These are phyloP conservation scores for Orussus abietinus DNA, from an alignment of 1,140 invertebrate species.

Conservation along the genomic window DNA sequence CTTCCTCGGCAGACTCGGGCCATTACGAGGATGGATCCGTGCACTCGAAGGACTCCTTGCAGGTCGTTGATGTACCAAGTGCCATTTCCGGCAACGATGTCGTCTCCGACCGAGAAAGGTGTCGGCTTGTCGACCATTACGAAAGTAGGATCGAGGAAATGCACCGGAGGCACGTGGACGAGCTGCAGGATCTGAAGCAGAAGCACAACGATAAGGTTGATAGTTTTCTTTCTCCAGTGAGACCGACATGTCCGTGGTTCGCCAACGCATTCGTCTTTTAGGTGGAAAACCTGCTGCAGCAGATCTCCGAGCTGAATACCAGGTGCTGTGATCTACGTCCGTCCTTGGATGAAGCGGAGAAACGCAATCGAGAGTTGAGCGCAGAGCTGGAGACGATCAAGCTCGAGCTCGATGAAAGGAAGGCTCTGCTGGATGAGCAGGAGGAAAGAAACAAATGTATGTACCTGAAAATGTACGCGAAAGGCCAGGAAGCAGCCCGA, in stretches of 20 bases:
- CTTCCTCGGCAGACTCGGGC: constrained; percentile 77
- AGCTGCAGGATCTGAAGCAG: constrained; percentile 68
- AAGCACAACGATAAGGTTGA: too few relatives aligned
- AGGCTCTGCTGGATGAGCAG: constrained; percentile 56
- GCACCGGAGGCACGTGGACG: constrained; percentile 64
- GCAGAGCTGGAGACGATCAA: constrained; percentile 65
- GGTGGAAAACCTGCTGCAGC: constrained; percentile 70
- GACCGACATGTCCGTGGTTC: too few relatives aligned
- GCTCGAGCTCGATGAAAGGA: constrained; percentile 56
- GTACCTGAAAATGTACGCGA: constrained; percentile 79
- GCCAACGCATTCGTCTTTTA: constrained; percentile 17
- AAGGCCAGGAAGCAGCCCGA: constrained; percentile 73
- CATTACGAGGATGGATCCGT: constrained; percentile 80
- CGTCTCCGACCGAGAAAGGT: constrained; percentile 52
- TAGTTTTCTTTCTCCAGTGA: too few relatives aligned
- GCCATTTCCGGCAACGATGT: constrained; percentile 52
- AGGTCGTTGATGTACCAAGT: constrained; percentile 41
- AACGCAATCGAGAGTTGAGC: constrained; percentile 64
- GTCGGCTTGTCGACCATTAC: constrained; percentile 65
- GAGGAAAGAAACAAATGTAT: constrained; percentile 72
- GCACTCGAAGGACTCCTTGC: constrained; percentile 73
- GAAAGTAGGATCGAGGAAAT: constrained; percentile 71
- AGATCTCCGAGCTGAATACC: constrained; percentile 73
- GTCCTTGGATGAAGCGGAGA: constrained; percentile 58
- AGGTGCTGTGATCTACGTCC: constrained; percentile 63